phyloP scores from a whole-genome alignment of 2,888 invertebrate species.

The Sinelater perroti region DNA sequence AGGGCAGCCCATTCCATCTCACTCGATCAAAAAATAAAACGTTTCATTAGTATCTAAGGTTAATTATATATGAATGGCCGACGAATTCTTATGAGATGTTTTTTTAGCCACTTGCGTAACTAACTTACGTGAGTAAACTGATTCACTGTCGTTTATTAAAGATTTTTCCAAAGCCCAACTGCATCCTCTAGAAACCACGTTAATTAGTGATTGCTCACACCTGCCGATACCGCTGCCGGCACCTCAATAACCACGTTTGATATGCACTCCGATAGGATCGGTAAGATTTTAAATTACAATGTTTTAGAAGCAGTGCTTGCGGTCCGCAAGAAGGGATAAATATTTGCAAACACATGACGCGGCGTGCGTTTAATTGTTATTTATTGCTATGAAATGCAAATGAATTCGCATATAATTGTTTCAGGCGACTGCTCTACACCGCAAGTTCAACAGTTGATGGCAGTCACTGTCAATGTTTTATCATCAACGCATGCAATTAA shows the following conservation, averaged over 20 bases:
- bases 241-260: slow-evolving; percentile 24
- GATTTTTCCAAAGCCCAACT: too few species aligned
- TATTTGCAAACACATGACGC: slow-evolving; percentile 34
- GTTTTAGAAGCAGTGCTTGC: slow-evolving; percentile 26
- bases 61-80: too few species aligned
- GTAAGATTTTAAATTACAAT: slow-evolving; percentile 28
- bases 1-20: too few species aligned
- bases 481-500: too few species aligned
- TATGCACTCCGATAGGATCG: slow-evolving; percentile 26
- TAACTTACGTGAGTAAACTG: too few species aligned
- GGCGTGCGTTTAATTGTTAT: slow-evolving; percentile 35
- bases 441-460: slow-evolving; percentile 24
- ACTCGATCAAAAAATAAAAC: too few species aligned
- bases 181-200: slow-evolving; percentile 32
- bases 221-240: slow-evolving; percentile 35
- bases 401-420: slow-evolving; percentile 33
- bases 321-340: slow-evolving; percentile 33
- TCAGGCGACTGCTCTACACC: slow-evolving; percentile 26
- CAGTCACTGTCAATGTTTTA: slow-evolving; percentile 25
- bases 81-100: too few species aligned
- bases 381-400: slow-evolving; percentile 31
- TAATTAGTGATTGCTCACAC: slow-evolving; percentile 41
- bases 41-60: too few species aligned
- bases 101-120: too few species aligned
- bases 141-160: too few species aligned